A percentile compares a stretch with the other conserved stretches of the same genome.
Evolutionary conservation across 2,113 vertebrate genomes (phyloP).

Genomic region (Brienomyrus brachyistius): DNA sequence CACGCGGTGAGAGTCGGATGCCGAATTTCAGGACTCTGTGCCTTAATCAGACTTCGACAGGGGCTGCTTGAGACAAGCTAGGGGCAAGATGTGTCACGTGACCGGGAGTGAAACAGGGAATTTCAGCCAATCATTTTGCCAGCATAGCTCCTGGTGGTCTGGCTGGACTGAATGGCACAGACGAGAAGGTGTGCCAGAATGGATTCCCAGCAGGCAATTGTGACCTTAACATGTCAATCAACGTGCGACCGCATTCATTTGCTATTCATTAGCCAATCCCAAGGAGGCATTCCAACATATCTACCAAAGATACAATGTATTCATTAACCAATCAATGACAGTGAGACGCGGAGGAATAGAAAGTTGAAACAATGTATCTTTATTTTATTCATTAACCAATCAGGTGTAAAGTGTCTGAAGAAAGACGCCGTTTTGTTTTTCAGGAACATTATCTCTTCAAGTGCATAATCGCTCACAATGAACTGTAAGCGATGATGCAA

Average conservation of each 20-base stretch:
- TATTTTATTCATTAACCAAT: conserved; percentile 2
- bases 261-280: neutral
- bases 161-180: neutral
- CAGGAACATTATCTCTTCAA: conserved; percentile 7
- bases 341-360: neutral
- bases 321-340: neutral
- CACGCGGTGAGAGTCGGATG: neutral
- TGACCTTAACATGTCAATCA: conserved; percentile 12
- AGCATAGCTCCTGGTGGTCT: neutral
- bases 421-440: conserved; percentile 5
- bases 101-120: neutral
- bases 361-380: neutral
- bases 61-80: neutral
- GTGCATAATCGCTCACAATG: conserved; percentile 2
- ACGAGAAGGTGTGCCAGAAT: neutral
- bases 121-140: neutral
- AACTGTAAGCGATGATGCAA: conserved; percentile 2
- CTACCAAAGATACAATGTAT: neutral
- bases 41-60: neutral
- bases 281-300: neutral
- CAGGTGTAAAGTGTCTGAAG: neutral
- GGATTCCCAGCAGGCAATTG: neutral
- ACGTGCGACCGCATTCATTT: neutral
- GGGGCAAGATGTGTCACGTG: neutral
- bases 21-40: neutral